phyloP scores from a whole-genome alignment of 2,888 invertebrate genomes.

The Isoperla grammatica region DNA sequence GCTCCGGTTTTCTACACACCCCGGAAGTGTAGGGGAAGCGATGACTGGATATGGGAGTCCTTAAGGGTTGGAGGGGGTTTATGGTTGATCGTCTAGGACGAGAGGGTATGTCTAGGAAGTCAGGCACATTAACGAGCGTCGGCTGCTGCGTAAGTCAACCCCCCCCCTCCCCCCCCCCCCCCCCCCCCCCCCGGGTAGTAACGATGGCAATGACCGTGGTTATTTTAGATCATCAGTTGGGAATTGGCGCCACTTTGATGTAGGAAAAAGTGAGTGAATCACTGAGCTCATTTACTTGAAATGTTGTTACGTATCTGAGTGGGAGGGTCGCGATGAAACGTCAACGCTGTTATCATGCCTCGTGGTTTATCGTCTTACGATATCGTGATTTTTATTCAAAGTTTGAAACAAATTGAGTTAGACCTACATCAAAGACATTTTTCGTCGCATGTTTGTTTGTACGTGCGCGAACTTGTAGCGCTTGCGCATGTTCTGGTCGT shows the following conservation, averaged over 20 bases:
- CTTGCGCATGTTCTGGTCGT: no score
- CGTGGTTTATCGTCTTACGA: no score
- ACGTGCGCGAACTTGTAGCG: no score
- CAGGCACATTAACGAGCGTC: conserved; percentile 8
- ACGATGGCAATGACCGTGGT: conserved; percentile 8
- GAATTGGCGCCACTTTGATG: conserved; percentile 8
- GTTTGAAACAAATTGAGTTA: no score
- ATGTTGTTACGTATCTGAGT: no score
- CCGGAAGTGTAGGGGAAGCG: conserved; percentile 17
- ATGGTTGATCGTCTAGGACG: conserved; percentile 16
- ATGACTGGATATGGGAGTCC: conserved; percentile 16
- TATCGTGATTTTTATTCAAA: no score
- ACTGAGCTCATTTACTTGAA: no score
- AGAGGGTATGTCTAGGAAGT: conserved; percentile 13
- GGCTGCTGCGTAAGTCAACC: background rate
- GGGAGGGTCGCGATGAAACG: no score
- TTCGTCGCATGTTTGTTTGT: no score
- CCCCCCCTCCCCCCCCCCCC: no score
- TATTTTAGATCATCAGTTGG: conserved; percentile 15
- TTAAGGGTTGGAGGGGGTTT: conserved; percentile 9
- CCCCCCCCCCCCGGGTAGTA: background rate
- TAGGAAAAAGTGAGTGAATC: background rate
- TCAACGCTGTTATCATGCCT: no score
- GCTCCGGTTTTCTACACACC: conserved; percentile 11
- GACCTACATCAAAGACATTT: no score